Base-by-base conservation (phyloP, 1,140 invertebrate genomes). In the Drosophila kikkawai region DNA sequence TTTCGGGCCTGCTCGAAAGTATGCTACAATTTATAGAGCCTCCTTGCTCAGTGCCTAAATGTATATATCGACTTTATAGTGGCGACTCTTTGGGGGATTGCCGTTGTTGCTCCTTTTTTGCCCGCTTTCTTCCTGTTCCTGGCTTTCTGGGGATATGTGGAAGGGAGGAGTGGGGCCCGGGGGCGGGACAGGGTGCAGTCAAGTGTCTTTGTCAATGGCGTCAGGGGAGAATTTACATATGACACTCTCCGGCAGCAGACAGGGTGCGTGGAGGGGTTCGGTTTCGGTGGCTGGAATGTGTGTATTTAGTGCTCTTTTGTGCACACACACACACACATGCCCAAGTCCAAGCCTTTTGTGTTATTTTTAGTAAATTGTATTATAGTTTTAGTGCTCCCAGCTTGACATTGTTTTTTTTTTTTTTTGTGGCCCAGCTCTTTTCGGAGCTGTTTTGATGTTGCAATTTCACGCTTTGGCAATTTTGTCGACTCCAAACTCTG, bases 341-440 rank as follows among this genome's bases (percentile, higher is more conserved):
- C 9, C 42, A 44, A 44, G 37, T 13, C 26, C 9, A 34, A 56
- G 67, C 56, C 74, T 65, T 78, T 65, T 87, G 74, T 84, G 87
- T 79, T 78, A 90, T 90, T 90, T 88, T 88, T 87, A 88, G 83
- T 84, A 88, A 84, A 90, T 88, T 88, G 84, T 88, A 90, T 90
- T 88, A 88, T 88, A 88, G 84, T 88, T 88, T 88, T 90, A 90
- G 78, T 87, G 83, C 77, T 74, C 64, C 74, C 66, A 74, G 68
- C 59, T 84, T 78, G 66, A 71, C 66, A 74, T 82, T 73, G 39
- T 61, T 73, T 47, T 56, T 63, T 42, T 50, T 70, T 58, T 26
- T 47, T 11, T 37, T 39, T 55, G 22, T 53, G 17, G 34, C 22
- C 53, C 17, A 41, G 42, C 48, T 65, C 48, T 50, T 58, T 34